Conservation (phyloP, 2,113 vertebrate genomes). For the Rostratula benghalensis region DNA sequence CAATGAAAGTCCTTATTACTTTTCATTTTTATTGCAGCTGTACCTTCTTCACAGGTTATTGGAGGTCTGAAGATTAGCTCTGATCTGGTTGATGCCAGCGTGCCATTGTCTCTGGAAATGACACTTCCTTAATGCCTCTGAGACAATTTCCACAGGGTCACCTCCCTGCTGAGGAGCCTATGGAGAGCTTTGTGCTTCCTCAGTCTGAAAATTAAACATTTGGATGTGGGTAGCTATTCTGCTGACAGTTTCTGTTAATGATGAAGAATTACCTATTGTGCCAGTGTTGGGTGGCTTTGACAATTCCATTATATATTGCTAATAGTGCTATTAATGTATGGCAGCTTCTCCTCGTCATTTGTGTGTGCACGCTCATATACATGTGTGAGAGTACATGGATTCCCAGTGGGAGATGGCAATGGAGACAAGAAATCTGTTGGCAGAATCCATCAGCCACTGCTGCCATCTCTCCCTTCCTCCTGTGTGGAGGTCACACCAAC, state of each 20-base stretch:
- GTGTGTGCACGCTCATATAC: neutral
- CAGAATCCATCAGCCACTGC: neutral
- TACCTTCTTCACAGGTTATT: neutral
- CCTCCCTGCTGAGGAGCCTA: neutral
- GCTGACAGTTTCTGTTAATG: conserved; percentile 53
- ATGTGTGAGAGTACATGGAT: neutral
- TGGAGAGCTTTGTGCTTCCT: neutral
- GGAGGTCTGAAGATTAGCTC: neutral
- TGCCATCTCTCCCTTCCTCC: neutral
- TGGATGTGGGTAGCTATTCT: neutral
- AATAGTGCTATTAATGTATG: conserved; percentile 60
- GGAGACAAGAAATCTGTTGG: neutral
- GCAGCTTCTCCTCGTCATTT: neutral
- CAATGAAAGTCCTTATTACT: neutral
- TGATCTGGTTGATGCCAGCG: neutral
- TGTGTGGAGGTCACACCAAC: neutral
- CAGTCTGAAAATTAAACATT: conserved; percentile 25
- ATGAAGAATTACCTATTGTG: conserved; percentile 63
- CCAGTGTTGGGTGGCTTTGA: conserved; percentile 18
- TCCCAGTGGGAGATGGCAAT: neutral
- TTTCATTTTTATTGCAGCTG: neutral
- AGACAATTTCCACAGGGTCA: neutral
- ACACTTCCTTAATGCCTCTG: neutral
- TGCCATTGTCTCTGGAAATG: neutral
- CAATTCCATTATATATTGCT: conserved; percentile 68